Percentiles rank a stretch among this genome's conserved stretches.
phyloP scores from a whole-genome alignment of 1,140 invertebrate species.

The Drosophila elegans region DNA sequence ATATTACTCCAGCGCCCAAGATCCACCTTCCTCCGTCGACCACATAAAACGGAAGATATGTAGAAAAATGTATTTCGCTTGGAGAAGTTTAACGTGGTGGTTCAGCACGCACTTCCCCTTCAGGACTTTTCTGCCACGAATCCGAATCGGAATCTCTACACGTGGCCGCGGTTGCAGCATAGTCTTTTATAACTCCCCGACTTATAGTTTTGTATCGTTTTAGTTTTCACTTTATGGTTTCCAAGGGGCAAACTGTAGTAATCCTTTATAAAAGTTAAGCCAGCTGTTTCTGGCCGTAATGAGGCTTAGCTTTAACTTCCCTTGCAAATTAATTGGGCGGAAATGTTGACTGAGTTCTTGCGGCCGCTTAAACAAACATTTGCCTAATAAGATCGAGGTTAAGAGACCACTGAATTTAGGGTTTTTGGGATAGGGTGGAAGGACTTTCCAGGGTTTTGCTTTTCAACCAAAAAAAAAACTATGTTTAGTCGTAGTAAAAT shows the following conservation, averaged over 20 bases:
- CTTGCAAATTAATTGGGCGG: slow-evolving; percentile 64
- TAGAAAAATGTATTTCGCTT: slow-evolving; percentile 63
- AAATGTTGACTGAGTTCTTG: slow-evolving; percentile 37
- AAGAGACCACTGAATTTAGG: neutral
- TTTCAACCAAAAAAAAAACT: no score
- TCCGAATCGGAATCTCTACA: slow-evolving; percentile 32
- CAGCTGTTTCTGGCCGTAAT: slow-evolving; percentile 48
- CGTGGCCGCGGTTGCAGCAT: slow-evolving; percentile 44
- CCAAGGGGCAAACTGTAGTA: slow-evolving; percentile 16
- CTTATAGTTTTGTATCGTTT: slow-evolving; percentile 63
- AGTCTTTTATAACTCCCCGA: slow-evolving; percentile 61
- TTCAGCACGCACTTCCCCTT: slow-evolving; percentile 42
- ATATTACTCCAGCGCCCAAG: slow-evolving; percentile 37
- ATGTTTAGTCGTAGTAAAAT: no score
- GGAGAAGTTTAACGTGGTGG: slow-evolving; percentile 39
- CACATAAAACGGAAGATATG: slow-evolving; percentile 37
- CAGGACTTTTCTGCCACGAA: neutral
- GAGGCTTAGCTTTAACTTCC: slow-evolving; percentile 54
- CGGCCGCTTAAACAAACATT: slow-evolving; percentile 23
- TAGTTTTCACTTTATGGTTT: slow-evolving; percentile 43
- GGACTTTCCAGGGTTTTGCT: neutral
- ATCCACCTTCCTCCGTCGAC: slow-evolving; percentile 19
- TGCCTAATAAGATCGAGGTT: slow-evolving; percentile 28
- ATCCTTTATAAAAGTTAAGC: slow-evolving; percentile 46
- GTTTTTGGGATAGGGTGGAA: neutral